Base-by-base conservation (phyloP, 1,140 invertebrate genomes). In the Conus ventricosus region DNA sequence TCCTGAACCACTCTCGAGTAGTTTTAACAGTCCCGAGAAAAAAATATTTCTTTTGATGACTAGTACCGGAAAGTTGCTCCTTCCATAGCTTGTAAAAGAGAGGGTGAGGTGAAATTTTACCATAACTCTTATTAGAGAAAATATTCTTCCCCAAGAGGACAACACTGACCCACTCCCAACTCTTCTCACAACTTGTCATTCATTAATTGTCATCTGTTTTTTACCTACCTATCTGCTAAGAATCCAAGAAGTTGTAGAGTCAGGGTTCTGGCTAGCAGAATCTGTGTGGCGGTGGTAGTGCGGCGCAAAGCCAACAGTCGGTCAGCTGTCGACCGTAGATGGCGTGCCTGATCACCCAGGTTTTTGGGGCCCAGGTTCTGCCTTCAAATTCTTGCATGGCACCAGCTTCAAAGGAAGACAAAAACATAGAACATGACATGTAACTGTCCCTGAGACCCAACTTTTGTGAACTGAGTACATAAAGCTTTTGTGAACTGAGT, bases 161-260 rank as follows among this genome's bases (percentile, higher is more conserved):
- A 39, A 39, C 39, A 39, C 39, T 39, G 39, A 39, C 39, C 39
- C 39, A 39, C 39, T 39, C 39, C 39, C 39, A 39, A 39, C 39
- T 39, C 39, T 39, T 39, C 0, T 39, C 39, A 39, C 39, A 39
- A 39, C 39, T 39, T 39, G 39, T 39, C 39, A 39, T 39, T 39
- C 39, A 39, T 39, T 39, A 39, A 39, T 39, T 39, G 39, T 39
- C 39, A 39, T 39, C 39, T 39, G 39, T 39, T 39, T 0, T 39
- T 39, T 39, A 39, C 39, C 51, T 4, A 96, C 95, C 95, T 96
- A 27, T 96, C 93, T 51, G 96, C 96, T 6, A 97, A 93, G 6
- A 96, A 94, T 3, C 96, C 95, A 0, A 97, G 93, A 5, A 96
- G 95, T 88, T 96, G 95, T 90, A 96, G 95, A 13, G 97, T 95